Evolutionary conservation across 1,140 invertebrate genomes (phyloP), one percentile per base, ranked within the genome.

Genomic region (Manduca sexta): DNA sequence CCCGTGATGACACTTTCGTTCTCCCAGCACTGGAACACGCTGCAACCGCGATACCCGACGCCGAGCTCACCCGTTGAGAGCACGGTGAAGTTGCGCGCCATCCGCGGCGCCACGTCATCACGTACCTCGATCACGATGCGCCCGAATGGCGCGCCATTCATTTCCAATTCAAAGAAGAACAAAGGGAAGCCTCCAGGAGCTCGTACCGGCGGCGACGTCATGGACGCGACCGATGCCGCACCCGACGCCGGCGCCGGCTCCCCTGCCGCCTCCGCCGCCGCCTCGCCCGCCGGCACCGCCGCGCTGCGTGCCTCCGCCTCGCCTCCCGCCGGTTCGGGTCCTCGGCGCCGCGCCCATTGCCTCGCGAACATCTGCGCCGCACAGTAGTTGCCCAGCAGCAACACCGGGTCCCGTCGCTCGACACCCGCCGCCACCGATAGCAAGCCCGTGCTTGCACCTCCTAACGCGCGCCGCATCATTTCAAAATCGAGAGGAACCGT

Each of bases 1-100:
- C 93, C 93, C 1, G 92, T 93, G 51, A 93, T 94, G 2, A 94
- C 91, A 60, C 92, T 93, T 69, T 94, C 93, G 26, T 91, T 92
- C 60, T 92, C 92, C 93, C 93, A 94, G 62, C 93, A 94, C 64
- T 94, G 93, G 70, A 94, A 94, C 50, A 95, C 91, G 42, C 89
- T 86, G 74, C 93, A 95, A 10, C 93, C 93, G 52, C 92, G 92
- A 67, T 94, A 95, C 17, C 93, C 92, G 45, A 92, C 89, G 8
- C 94, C 94, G 14, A 91, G 88, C 60, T 95, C 93, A 1, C 94
- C 93, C 0, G 92, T 94, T 8, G 93, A 90, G 2, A 98, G 83
- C 1, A 92, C 88, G 50, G 91, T 89, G 79, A 97, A 98, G 80
- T 98, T 98, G 72, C 95, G 93, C 15, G 93, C 92, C 89, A 97